Base-by-base conservation (phyloP, 2,113 vertebrate genomes). In the Pongo abelii region DNA sequence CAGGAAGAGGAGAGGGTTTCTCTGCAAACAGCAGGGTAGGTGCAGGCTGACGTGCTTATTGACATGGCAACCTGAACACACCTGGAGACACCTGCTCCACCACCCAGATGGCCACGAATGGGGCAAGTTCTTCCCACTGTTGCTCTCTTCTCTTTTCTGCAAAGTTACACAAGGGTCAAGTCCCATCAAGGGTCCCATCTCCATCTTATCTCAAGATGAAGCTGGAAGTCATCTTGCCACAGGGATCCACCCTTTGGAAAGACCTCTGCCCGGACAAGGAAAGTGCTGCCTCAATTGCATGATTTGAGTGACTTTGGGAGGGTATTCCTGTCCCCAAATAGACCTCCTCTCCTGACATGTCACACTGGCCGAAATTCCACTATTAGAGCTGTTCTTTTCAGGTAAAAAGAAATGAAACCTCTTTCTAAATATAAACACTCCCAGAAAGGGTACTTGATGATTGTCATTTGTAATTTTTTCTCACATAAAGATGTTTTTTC, bases 1-100 rank as follows among this genome's bases (percentile, higher is more conserved):
- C 27, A 90, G 84, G 72, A 97, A 96, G 67, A 96, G n/a, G 35
- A 74, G 35, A 96, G 25, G 12, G 30, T 89, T 78, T 96, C 50
- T 52, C 92, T 88, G 88, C 61, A 84, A 84, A 84, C 10, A 83
- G 35, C 40, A 52, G 59, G 40, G 38, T 61, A 35, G n/a, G 67
- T 67, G 43, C 48, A 48, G 23, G 52, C 74, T 40, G 96, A 84
- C 8, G 0, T 94, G 55, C 9, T 46, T 94, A 59, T 83, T 43
- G 23, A 40, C 83, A 30, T 35, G 69, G 18, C 43, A 77, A 72
- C 35, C 69, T 40, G 55, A 87, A 84, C 89, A 96, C 96, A 78
- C 97, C 92, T 74, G 81, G 59, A 30, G 79, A 94, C 61, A 59
- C 61, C 75, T 78, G 38, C 23, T n/a, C 69, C n/a, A 35, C 75